Percentiles rank a stretch among this genome's conserved stretches.
phyloP scores from a whole-genome alignment of 2,113 vertebrate species.

The Urocynchramus pylzowi region DNA sequence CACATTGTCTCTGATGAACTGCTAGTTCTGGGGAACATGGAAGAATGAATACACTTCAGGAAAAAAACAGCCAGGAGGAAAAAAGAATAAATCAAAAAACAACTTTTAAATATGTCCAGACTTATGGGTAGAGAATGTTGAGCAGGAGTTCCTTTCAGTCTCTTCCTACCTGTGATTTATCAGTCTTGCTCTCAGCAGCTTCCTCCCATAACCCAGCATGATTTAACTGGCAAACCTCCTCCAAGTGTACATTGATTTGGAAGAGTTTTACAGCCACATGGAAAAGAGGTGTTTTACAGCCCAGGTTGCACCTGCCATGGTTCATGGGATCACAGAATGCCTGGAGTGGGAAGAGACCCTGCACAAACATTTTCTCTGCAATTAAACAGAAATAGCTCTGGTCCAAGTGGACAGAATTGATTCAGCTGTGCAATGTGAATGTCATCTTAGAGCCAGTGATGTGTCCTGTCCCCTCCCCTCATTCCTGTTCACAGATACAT shows the following conservation, averaged over 20 bases:
- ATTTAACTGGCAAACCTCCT: background rate
- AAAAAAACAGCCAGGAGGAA: background rate
- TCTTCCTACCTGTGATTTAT: background rate
- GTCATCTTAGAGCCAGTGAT: background rate
- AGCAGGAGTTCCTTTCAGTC: background rate
- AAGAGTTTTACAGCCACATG: background rate
- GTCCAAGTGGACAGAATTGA: background rate
- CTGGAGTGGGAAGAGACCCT: background rate
- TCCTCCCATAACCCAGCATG: background rate
- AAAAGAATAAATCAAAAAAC: background rate
- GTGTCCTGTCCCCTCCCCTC: background rate
- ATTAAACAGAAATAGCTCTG: background rate
- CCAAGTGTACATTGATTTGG: background rate
- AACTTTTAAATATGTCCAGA: background rate
- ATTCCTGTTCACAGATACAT: background rate
- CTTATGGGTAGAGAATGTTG: background rate
- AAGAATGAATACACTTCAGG: background rate
- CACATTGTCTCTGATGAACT: background rate
- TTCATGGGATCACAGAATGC: background rate
- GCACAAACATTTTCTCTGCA: background rate
- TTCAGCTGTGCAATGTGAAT: background rate
- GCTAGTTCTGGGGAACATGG: background rate
- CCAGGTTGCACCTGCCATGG: rapidly evolving
- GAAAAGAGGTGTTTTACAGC: background rate
- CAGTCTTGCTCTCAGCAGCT: background rate